Evolutionary conservation across 1,140 invertebrate genomes (phyloP).

Genomic region (Dermatophagoides farinae): DNA sequence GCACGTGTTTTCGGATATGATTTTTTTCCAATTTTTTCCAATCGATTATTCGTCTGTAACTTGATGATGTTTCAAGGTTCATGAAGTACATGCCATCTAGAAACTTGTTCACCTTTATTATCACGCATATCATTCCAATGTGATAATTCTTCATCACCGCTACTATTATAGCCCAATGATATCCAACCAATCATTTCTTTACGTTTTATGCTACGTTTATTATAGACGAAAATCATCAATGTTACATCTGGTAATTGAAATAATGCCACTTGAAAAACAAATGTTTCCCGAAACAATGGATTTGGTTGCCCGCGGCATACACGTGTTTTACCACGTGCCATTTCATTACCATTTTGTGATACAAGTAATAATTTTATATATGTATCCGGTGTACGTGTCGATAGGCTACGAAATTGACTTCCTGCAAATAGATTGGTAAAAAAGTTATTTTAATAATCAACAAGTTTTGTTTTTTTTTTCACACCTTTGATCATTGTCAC

Average conservation of each 20-base stretch:
- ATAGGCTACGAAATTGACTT: constrained; percentile 56
- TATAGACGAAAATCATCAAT: constrained; percentile 77
- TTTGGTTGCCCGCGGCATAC: constrained; percentile 73
- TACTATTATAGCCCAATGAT: constrained; percentile 68
- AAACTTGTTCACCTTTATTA: constrained; percentile 43
- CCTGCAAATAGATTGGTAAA: constrained; percentile 28
- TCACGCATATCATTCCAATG: constrained; percentile 81
- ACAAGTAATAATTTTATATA: constrained; percentile 78
- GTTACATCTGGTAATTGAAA: constrained; percentile 90
- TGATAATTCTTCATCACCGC: constrained; percentile 68
- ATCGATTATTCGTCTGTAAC: neutral
- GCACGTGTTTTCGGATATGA: too few relatives aligned
- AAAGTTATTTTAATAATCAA: too few relatives aligned
- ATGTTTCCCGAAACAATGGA: constrained; percentile 82
- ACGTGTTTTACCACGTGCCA: constrained; percentile 72
- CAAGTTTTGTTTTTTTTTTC: too few relatives aligned
- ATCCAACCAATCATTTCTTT: constrained; percentile 95
- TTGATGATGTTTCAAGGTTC: constrained; percentile 18
- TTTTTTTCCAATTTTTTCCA: neutral
- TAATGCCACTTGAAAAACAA: constrained; percentile 70
- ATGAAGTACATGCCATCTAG: constrained; percentile 50
- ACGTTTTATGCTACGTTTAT: constrained; percentile 69
- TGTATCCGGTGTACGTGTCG: constrained; percentile 43
- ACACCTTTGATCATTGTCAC: constrained; percentile 63
- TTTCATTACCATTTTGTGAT: constrained; percentile 74